Conservation (phyloP, 2,797 vertebrate species). For the Dendrocincla fuliginosa region DNA sequence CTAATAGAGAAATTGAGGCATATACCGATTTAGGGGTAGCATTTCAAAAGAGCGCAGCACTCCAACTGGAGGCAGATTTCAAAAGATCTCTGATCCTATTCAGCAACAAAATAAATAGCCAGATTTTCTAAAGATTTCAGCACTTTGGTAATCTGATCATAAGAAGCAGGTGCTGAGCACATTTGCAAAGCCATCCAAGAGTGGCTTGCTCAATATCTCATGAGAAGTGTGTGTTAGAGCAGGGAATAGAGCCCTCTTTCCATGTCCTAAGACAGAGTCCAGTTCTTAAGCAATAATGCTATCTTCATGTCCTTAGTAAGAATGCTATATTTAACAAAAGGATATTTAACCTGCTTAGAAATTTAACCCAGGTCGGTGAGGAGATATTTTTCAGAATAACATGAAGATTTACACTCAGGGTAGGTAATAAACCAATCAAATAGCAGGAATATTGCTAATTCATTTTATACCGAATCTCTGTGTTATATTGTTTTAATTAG, state of each 20-base stretch:
- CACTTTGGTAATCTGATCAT: constrained; percentile 64
- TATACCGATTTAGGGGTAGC: constrained; percentile 33
- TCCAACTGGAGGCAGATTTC: constrained; percentile 51
- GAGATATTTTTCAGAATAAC: neutral
- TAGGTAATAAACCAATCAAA: neutral
- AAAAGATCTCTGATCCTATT: constrained; percentile 64
- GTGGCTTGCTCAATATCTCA: neutral
- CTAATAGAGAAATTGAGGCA: constrained; percentile 52
- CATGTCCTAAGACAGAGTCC: neutral
- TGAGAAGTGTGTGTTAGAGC: neutral
- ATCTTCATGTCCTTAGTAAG: neutral
- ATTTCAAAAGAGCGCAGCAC: constrained; percentile 37
- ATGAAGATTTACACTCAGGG: neutral
- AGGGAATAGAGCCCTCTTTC: neutral
- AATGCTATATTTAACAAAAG: neutral
- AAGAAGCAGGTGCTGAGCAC: constrained; percentile 57
- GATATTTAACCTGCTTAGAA: neutral
- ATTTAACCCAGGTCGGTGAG: neutral
- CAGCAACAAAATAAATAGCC: constrained; percentile 58
- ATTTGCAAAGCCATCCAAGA: constrained; percentile 9
- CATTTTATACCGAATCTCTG: neutral
- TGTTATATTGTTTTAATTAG: neutral
- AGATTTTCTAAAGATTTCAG: constrained; percentile 65
- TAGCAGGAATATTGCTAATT: neutral
- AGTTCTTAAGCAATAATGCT: neutral